Evolutionary conservation across 2,888 invertebrate genomes (phyloP), one percentile per base, ranked within the genome.

Genomic region (Cryptophagus acutangulus): DNA sequence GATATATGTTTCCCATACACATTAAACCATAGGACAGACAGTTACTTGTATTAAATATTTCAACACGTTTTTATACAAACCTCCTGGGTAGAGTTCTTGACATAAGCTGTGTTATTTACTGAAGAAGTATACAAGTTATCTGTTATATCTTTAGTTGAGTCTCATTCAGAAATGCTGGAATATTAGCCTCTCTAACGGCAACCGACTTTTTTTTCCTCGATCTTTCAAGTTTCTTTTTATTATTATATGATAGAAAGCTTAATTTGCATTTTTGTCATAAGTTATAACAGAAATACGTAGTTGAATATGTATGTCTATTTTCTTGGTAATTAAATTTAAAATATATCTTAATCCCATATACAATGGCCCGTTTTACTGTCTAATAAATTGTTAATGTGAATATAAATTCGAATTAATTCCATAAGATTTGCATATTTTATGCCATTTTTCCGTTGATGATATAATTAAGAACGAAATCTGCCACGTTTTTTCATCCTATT

Each of bases 21-120:
- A n/a, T n/a, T n/a, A n/a, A n/a, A n/a, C n/a, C n/a, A n/a, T n/a
- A n/a, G n/a, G n/a, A 20, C 24, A 20, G 24, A 8, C n/a, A 17
- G 35, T 24, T 10, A 34, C 26, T 36, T 28, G 29, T 29, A 29
- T 37, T 28, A 37, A 28, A 37, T 37, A 37, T 37, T 37, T 31
- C 31, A 29, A 12, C 28, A 18, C 12, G 31, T 30, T 31, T 38
- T 30, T 31, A 18, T n/a, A 10, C 13, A 12, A 38, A 30, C 18
- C 30, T 31, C 10, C 37, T 28, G 37, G 17, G 29, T 16, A 3
- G 34, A 34, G 10, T 31, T 18, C 18, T 1, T 18, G 30, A 29
- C 18, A 30, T 35, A n/a, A 6, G 14, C 13, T 2, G 2, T 20
- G 35, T 35, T 35, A 35, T 35, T 35, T 20, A 35, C 20, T 20